phyloP scores from a whole-genome alignment of 2,888 invertebrate genomes.

The Dugesia japonica region DNA sequence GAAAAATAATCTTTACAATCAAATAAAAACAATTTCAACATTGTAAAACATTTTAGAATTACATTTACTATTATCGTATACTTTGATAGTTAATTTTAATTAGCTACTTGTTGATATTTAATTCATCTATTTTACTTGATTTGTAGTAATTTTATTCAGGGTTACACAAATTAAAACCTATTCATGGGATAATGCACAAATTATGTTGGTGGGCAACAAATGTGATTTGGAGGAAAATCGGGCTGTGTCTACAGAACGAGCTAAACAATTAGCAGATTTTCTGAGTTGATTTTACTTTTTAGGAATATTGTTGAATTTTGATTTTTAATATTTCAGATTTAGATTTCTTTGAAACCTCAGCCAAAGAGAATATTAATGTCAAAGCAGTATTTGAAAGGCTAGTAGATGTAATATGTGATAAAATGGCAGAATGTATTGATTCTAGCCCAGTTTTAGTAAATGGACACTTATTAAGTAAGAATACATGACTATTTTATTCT shows the following conservation, averaged over 20 bases:
- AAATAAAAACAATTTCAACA: no score
- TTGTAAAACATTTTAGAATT: no score
- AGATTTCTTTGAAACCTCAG: slow-evolving; percentile 97
- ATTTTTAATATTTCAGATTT: slow-evolving; percentile 53
- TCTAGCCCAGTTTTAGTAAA: slow-evolving; percentile 13
- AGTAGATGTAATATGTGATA: slow-evolving; percentile 89
- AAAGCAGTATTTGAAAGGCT: slow-evolving; percentile 86
- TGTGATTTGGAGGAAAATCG: slow-evolving; percentile 98
- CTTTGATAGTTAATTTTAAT: no score
- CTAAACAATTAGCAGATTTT: slow-evolving; percentile 87
- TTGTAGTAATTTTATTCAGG: slow-evolving; percentile 57
- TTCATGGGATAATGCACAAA: slow-evolving; percentile 99
- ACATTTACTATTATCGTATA: no score
- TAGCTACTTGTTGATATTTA: no score
- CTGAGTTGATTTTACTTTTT: slow-evolving; percentile 52
- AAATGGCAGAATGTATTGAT: slow-evolving; percentile 29
- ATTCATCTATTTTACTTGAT: no score
- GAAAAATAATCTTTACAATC: no score
- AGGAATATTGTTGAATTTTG: neutral
- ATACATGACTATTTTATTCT: no score
- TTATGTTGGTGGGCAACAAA: slow-evolving; percentile 93
- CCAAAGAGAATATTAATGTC: slow-evolving; percentile 97
- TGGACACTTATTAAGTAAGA: neutral
- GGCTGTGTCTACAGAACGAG: slow-evolving; percentile 85
- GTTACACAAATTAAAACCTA: slow-evolving; percentile 98